Percentiles rank a stretch among this genome's conserved stretches.
Evolutionary conservation across 1,140 invertebrate species (phyloP).

Genomic region (Calliphora vicina): DNA sequence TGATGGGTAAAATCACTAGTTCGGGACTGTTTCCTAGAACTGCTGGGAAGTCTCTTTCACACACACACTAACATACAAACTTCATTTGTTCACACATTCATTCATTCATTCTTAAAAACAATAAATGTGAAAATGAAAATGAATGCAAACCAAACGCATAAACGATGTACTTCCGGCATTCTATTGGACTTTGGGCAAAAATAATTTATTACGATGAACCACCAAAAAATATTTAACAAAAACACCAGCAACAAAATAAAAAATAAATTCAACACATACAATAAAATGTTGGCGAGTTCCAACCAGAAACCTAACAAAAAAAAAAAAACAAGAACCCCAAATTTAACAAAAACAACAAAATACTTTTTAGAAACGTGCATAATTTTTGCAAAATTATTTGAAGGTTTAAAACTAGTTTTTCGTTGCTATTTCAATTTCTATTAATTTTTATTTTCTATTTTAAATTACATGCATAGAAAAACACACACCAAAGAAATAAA

Average conservation of each 20-base stretch:
- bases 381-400: conserved; percentile 29
- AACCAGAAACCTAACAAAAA: no score
- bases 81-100: no score
- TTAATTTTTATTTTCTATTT: conserved; percentile 6
- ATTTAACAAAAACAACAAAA: background rate
- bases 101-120: no score
- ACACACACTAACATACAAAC: background rate
- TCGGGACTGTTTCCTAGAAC: no score
- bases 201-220: conserved; percentile 32
- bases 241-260: no score
- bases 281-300: no score
- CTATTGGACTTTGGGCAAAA: conserved; percentile 25
- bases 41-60: no score
- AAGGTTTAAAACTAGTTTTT: conserved; percentile 27
- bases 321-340: no score
- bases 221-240: background rate
- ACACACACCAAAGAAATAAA: conserved; percentile 1
- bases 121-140: conserved; percentile 7
- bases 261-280: background rate
- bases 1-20: no score
- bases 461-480: conserved; percentile 17
- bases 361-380: background rate
- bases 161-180: conserved; percentile 32
- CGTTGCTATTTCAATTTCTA: background rate
- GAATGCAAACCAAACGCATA: conserved; percentile 30